Evolutionary conservation across 2,797 vertebrate species (phyloP), one percentile per base, ranked within the genome.

Genomic region (Micropoecilia bifurca): DNA sequence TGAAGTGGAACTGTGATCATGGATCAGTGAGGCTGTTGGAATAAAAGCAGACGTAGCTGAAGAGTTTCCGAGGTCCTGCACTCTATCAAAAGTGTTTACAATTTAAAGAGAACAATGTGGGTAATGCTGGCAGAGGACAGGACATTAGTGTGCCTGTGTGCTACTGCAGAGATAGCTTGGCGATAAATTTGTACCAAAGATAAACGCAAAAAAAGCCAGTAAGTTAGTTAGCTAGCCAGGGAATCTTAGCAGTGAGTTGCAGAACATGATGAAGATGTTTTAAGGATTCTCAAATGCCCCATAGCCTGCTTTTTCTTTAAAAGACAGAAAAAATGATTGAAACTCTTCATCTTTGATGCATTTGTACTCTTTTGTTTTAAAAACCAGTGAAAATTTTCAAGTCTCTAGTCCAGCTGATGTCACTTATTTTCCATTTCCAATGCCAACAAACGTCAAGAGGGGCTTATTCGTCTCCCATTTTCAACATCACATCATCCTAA

Each of bases 361-460:
- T 74, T 77, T 80, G 76, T 14, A 20, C 12, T 81, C 74, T 8
- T 85, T 81, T 83, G 77, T 79, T 86, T 59, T 63, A 10, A 63
- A 84, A 85, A 63, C 46, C 6, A 3, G 41, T n/a, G 55, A 12
- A 6, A 88, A 30, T 28, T 85, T 90, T 91, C 83, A 86, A 83
- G 39, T 12, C 36, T 73, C 74, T 63, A 30, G 0, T 79, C 88
- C 88, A 89, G 79, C 77, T 36, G 7, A 61, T 86, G 74, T 88
- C 81, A 90, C 61, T 81, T 87, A 25, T 53, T 91, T 89, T 90
- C 90, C 90, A 87, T 22, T 75, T 6, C 0, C 46, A 39, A 80
- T 68, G 84, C 87, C 90, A 90, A 80, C 89, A 33, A 57, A 48
- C 78, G 41, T 36, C 75, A 63, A 1, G 53, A 71, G 66, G 53